phyloP scores from a whole-genome alignment of 2,797 vertebrate species.

The Catharus ustulatus region DNA sequence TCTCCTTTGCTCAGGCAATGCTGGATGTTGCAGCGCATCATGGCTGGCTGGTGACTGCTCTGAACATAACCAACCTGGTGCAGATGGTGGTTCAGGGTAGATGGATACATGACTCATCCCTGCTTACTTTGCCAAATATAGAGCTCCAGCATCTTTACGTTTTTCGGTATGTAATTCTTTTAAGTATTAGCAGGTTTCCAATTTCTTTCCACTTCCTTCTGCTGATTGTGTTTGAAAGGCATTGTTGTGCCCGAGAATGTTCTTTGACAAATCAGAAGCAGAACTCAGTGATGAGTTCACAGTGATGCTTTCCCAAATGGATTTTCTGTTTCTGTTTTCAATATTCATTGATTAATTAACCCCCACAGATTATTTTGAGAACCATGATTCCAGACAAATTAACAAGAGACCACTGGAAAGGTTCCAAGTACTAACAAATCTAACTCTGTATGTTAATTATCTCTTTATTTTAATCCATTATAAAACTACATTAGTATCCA shows the following conservation, averaged over 20 bases:
- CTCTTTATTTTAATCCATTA: constrained; percentile 27
- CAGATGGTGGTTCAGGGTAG: constrained; percentile 96
- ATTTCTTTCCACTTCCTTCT: neutral
- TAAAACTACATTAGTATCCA: constrained; percentile 24
- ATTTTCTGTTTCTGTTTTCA: constrained; percentile 46
- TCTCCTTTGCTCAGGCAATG: constrained; percentile 85
- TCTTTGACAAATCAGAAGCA: neutral
- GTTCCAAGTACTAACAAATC: constrained; percentile 40
- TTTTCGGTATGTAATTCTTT: constrained; percentile 83
- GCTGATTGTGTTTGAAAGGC: neutral
- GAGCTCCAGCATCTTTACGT: constrained; percentile 88
- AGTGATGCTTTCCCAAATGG: constrained; percentile 11
- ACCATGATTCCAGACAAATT: neutral
- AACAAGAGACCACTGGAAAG: constrained; percentile 13
- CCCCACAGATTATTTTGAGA: constrained; percentile 29
- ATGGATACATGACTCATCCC: constrained; percentile 90
- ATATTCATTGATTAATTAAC: constrained; percentile 46
- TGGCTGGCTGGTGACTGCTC: constrained; percentile 90
- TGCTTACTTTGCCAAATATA: constrained; percentile 89
- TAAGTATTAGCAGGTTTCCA: neutral
- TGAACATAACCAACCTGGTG: constrained; percentile 88
- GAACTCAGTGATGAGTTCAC: neutral
- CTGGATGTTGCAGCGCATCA: constrained; percentile 92
- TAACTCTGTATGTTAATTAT: constrained; percentile 40
- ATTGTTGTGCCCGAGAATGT: neutral